These are phyloP conservation scores for Drosophila saltans DNA, from an alignment of 1,140 invertebrate genomes.

Conservation along the genomic window DNA sequence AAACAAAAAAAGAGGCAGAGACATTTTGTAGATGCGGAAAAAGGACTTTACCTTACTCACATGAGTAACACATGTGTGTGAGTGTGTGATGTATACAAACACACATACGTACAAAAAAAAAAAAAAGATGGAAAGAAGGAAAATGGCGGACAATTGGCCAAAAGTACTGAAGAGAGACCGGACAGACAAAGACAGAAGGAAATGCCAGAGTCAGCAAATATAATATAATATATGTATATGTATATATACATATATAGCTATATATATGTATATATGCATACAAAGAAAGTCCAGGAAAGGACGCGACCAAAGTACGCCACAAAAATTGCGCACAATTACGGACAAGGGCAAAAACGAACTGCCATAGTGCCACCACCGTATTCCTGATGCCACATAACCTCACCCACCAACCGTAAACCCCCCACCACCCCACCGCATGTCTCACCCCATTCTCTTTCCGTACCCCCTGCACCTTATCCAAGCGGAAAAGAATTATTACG, in stretches of 20 bases:
- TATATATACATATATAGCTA: too few species aligned
- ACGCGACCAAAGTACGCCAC: slow-evolving; percentile 32
- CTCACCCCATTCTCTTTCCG: background rate
- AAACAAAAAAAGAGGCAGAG: background rate
- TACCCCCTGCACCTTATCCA: slow-evolving; percentile 57
- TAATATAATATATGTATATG: slow-evolving; percentile 12
- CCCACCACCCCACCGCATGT: background rate
- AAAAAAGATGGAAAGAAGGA: slow-evolving; percentile 23
- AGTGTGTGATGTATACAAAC: slow-evolving; percentile 20
- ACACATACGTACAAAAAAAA: slow-evolving; percentile 18
- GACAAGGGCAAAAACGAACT: slow-evolving; percentile 34
- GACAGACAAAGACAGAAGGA: slow-evolving; percentile 15
- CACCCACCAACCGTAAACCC: background rate
- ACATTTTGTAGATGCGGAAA: too few species aligned
- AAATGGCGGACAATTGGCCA: slow-evolving; percentile 63
- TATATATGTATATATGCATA: too few species aligned
- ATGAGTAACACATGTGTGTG: slow-evolving; percentile 37
- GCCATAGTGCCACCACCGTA: background rate
- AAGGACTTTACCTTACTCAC: too few species aligned
- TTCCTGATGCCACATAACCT: background rate
- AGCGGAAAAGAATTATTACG: slow-evolving; percentile 83
- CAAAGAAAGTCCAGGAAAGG: slow-evolving; percentile 35
- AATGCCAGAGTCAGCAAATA: slow-evolving; percentile 29
- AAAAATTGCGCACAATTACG: slow-evolving; percentile 79
- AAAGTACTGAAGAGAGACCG: slow-evolving; percentile 6